Evolutionary conservation across 2,888 invertebrate species (phyloP).

Genomic region (Erynnis tages): DNA sequence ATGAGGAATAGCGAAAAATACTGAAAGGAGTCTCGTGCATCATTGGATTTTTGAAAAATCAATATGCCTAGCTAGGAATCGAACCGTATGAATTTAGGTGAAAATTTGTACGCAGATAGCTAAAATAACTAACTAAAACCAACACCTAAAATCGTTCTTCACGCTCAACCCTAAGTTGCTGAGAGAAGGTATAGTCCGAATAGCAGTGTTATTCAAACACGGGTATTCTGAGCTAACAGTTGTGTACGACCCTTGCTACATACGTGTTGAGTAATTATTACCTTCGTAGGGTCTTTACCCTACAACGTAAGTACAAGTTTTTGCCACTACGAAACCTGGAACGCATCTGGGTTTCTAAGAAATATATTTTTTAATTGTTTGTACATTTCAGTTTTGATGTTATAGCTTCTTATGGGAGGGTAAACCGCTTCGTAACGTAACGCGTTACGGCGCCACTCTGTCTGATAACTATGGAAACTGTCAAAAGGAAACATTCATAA

Average conservation of each 20-base stretch:
- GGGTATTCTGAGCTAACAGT: conserved; percentile 15
- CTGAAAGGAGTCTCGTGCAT: too few relatives aligned
- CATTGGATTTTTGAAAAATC: too few relatives aligned
- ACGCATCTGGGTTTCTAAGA: too few relatives aligned
- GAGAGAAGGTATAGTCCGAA: neutral
- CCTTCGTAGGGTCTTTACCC: conserved; percentile 12
- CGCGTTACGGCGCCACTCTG: too few relatives aligned
- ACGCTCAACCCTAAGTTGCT: conserved; percentile 3
- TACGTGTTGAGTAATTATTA: conserved; percentile 21
- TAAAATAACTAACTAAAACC: neutral
- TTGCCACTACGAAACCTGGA: neutral
- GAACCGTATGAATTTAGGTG: neutral
- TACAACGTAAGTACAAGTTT: conserved; percentile 1
- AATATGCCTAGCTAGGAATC: too few relatives aligned
- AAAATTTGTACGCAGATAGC: neutral
- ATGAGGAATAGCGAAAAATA: too few relatives aligned
- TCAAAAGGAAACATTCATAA: too few relatives aligned
- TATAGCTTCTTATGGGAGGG: too few relatives aligned
- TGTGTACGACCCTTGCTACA: conserved; percentile 9
- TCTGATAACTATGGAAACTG: too few relatives aligned
- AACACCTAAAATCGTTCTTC: neutral
- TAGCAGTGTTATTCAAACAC: conserved; percentile 23
- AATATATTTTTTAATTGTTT: too few relatives aligned
- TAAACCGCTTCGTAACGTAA: too few relatives aligned
- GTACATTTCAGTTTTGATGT: too few relatives aligned